Evolutionary conservation across 1,140 invertebrate genomes (phyloP).

Genomic region (Drosophila orena): DNA sequence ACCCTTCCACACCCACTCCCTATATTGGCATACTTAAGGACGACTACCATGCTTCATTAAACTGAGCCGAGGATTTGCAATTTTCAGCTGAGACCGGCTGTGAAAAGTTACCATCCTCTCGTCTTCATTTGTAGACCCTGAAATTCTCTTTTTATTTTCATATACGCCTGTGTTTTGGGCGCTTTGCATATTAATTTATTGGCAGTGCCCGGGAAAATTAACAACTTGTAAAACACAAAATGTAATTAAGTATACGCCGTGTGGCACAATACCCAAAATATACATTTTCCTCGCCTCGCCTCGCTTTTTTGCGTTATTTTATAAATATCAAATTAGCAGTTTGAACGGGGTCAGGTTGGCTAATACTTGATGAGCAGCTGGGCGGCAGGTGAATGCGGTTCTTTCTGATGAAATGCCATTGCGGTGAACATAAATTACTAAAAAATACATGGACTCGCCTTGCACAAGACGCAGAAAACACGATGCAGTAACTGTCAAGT

Average conservation of each 20-base stretch:
- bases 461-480: constrained; percentile 2
- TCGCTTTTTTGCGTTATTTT: constrained; percentile 28
- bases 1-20: not conserved
- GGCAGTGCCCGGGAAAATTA: constrained; percentile 45
- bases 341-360: constrained; percentile 41
- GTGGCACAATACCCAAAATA: constrained; percentile 36
- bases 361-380: constrained; percentile 21
- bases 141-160: constrained; percentile 18
- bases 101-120: constrained; percentile 18
- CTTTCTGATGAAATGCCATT: constrained; percentile 41
- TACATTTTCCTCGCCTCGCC: constrained; percentile 16
- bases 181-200: constrained; percentile 49
- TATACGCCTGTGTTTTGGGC: constrained; percentile 5
- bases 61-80: constrained; percentile 64
- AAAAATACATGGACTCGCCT: constrained; percentile 7
- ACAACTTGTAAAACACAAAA: constrained; percentile 66
- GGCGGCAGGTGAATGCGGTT: constrained; percentile 28
- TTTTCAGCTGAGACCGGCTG: constrained; percentile 55
- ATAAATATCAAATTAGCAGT: constrained; percentile 55
- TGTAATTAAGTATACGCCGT: constrained; percentile 75
- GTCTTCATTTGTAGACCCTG: constrained; percentile 18
- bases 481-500: constrained; percentile 25
- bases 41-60: constrained; percentile 46
- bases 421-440: constrained; percentile 29
- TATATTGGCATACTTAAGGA: constrained; percentile 75